These are phyloP conservation scores for Trogon surrucura DNA, from an alignment of 2,113 vertebrate species.

Conservation along the genomic window DNA sequence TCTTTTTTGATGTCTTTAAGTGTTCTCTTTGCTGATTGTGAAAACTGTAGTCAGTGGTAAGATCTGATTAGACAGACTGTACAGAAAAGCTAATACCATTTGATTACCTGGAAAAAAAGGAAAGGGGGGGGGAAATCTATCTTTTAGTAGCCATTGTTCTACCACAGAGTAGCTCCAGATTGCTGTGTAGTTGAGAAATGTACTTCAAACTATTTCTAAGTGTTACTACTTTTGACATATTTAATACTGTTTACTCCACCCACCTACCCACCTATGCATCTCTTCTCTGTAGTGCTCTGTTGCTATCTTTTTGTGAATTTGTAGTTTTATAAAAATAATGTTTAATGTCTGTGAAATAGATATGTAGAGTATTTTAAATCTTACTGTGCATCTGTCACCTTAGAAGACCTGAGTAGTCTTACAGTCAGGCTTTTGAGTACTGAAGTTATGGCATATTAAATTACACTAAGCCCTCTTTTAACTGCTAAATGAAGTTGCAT, in stretches of 20 bases:
- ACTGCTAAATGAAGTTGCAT: not conserved
- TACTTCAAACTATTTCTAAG: not conserved
- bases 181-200: not conserved
- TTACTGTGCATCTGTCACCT: not conserved
- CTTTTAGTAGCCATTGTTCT: not conserved
- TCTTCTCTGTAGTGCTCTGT: not conserved
- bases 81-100: not conserved
- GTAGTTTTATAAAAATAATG: not conserved
- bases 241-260: not conserved
- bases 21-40: not conserved
- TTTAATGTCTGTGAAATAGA: not conserved
- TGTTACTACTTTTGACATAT: not conserved
- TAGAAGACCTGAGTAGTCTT: not conserved
- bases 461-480: not conserved
- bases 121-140: not conserved
- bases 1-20: not conserved
- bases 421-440: not conserved
- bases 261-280: not conserved
- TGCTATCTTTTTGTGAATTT: not conserved
- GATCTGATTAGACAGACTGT: not conserved
- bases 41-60: not conserved
- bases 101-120: not conserved
- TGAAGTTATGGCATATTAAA: not conserved
- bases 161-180: not conserved
- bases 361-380: not conserved